Percentiles rank a stretch among this genome's conserved stretches.
Evolutionary conservation across 2,888 invertebrate species (phyloP).

Genomic region (Sepioteuthis lessoniana): DNA sequence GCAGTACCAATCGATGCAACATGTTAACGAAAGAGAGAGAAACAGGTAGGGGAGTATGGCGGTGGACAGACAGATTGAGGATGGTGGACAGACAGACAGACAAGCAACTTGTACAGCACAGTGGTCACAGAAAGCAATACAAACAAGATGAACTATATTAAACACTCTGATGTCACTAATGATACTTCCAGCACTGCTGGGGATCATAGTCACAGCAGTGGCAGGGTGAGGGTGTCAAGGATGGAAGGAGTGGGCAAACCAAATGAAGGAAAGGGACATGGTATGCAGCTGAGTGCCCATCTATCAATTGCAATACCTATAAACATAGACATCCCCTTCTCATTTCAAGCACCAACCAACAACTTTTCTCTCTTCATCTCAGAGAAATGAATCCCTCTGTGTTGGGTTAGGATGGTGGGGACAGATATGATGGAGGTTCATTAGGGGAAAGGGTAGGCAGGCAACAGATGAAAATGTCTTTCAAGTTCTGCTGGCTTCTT

Average conservation of each 20-base stretch:
- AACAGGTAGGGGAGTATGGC: background rate
- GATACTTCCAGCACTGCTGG: background rate
- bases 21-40: background rate
- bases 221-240: background rate
- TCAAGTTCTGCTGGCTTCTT: background rate
- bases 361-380: no score
- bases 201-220: background rate
- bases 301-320: constrained; percentile 1
- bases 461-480: background rate
- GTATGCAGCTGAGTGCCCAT: background rate
- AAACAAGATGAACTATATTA: no score
- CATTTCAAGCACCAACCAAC: background rate
- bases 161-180: background rate
- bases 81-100: background rate
- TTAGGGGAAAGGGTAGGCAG: background rate
- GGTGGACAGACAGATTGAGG: background rate
- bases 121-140: background rate
- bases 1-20: background rate
- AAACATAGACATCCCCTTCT: background rate
- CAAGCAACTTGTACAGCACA: background rate
- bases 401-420: background rate
- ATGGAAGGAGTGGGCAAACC: background rate
- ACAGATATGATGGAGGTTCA: background rate
- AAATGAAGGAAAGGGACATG: background rate
- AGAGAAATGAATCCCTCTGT: background rate